These are phyloP conservation scores for Gadus chalcogrammus DNA, from an alignment of 2,113 vertebrate species.

Conservation along the genomic window DNA sequence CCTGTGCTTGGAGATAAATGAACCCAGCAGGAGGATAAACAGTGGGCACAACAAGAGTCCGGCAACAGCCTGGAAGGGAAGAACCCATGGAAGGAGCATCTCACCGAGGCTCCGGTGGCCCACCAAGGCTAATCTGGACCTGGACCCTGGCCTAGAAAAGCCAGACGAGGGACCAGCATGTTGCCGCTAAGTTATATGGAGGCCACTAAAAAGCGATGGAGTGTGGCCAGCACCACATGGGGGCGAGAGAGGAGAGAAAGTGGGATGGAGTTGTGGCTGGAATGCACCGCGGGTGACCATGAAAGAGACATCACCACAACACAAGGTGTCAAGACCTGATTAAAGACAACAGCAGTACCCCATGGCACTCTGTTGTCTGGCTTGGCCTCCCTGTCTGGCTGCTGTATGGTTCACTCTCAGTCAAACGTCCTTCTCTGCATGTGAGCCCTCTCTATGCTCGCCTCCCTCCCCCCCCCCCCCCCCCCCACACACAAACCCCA, in stretches of 20 bases:
- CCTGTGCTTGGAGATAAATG: constrained; percentile 71
- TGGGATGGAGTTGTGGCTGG: constrained; percentile 30
- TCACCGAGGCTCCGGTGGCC: constrained; percentile 44
- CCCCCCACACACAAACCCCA: constrained; percentile 8
- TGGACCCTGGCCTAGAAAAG: constrained; percentile 43
- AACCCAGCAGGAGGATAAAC: constrained; percentile 62
- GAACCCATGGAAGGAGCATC: constrained; percentile 54
- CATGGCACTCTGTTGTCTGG: constrained; percentile 1
- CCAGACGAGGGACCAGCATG: constrained; percentile 40
- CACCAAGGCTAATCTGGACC: constrained; percentile 61
- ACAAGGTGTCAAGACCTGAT: constrained; percentile 25
- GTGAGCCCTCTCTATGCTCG: constrained; percentile 14
- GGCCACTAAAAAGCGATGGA: constrained; percentile 46
- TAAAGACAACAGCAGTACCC: constrained; percentile 22
- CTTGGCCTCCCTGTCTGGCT: constrained; percentile 9
- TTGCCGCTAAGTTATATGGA: constrained; percentile 50
- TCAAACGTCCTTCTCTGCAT: neutral
- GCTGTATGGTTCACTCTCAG: neutral
- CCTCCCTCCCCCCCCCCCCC: constrained; percentile 7
- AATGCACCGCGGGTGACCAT: constrained; percentile 23
- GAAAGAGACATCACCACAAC: constrained; percentile 21
- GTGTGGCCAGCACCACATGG: constrained; percentile 10
- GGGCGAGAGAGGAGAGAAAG: constrained; percentile 32
- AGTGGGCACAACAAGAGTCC: constrained; percentile 53
- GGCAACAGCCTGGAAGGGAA: constrained; percentile 69